A percentile compares a stretch with the other conserved stretches of the same genome.
These are phyloP conservation scores for Saturnia pavonia DNA, from an alignment of 2,888 invertebrate species.

Conservation along the genomic window DNA sequence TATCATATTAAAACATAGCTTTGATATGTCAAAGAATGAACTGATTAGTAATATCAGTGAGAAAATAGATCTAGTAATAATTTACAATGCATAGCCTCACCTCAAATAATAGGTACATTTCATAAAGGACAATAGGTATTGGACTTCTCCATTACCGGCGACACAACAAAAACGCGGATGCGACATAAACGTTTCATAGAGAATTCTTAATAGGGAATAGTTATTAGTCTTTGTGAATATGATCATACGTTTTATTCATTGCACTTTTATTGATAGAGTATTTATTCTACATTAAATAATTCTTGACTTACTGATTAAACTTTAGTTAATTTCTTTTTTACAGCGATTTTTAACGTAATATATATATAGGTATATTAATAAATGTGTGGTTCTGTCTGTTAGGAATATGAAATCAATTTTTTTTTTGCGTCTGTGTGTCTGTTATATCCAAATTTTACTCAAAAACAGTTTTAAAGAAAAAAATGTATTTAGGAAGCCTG, in stretches of 20 bases:
- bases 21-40: neutral
- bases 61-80: neutral
- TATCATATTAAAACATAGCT: neutral
- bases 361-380: too few species aligned
- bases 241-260: neutral
- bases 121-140: constrained; percentile 57
- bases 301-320: too few species aligned
- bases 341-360: too few species aligned
- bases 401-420: too few species aligned
- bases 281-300: neutral
- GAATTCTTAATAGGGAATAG: constrained; percentile 25
- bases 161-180: constrained; percentile 68
- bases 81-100: neutral
- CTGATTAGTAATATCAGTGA: neutral
- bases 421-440: too few species aligned
- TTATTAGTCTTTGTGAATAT: neutral
- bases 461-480: too few species aligned
- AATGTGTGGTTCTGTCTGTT: too few species aligned
- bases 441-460: too few species aligned
- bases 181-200: constrained; percentile 35
- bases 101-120: constrained; percentile 17
- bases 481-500: too few species aligned
- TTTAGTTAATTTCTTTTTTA: too few species aligned
- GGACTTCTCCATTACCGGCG: constrained; percentile 50
- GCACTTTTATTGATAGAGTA: neutral